Conservation (phyloP, 2,888 invertebrate species). For the Noctua pronuba region DNA sequence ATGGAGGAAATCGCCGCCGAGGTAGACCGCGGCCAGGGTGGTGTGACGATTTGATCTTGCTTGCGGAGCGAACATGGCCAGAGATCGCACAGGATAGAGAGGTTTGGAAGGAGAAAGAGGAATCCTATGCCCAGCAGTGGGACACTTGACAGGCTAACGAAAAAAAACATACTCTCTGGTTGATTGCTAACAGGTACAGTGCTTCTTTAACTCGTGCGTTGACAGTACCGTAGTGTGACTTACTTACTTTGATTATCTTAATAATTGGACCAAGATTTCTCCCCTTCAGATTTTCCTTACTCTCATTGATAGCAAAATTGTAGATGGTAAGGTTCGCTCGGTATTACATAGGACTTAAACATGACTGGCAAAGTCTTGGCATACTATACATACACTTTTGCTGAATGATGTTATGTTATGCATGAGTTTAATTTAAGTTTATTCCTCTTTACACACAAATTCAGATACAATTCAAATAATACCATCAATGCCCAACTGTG, state of each 20-base stretch:
- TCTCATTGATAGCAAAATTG: neutral
- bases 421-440: neutral
- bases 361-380: neutral
- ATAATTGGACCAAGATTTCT: neutral
- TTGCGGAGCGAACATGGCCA: no score
- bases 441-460: neutral
- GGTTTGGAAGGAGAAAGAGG: no score
- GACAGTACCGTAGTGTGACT: neutral
- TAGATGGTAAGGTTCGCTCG: neutral
- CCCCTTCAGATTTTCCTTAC: neutral
- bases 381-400: neutral
- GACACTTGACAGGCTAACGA: no score
- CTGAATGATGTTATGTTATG: neutral
- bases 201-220: neutral
- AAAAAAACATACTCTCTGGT: neutral
- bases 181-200: neutral
- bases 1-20: no score
- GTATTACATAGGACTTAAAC: neutral
- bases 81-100: no score
- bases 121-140: no score
- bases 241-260: neutral
- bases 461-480: neutral
- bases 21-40: no score
- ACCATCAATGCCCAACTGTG: constrained; percentile 8
- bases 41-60: no score